phyloP scores from a whole-genome alignment of 1,140 invertebrate species.

The Achatina immaculata region DNA sequence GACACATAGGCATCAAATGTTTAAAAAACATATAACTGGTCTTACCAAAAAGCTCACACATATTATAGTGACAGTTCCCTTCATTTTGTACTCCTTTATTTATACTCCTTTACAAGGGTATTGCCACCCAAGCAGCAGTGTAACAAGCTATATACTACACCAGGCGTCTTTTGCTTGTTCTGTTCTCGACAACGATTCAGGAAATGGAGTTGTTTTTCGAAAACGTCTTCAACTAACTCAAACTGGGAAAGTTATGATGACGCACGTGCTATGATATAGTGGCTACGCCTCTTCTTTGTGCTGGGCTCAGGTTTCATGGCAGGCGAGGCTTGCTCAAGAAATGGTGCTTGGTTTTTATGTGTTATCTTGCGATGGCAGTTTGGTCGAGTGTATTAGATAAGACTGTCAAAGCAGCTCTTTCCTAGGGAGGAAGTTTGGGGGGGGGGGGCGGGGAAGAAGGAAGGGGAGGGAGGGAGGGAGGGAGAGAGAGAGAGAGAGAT shows the following conservation, averaged over 20 bases:
- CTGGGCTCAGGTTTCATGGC: not conserved
- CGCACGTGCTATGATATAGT: not conserved
- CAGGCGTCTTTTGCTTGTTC: no score
- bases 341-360: not conserved
- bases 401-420: not conserved
- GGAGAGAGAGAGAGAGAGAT: conserved; percentile 23
- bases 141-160: no score
- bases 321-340: not conserved
- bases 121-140: no score
- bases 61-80: not conserved
- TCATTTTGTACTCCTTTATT: not conserved
- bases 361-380: not conserved
- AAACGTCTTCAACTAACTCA: not conserved
- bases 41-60: not conserved
- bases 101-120: no score
- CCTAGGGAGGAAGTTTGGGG: not conserved
- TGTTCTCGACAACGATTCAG: no score
- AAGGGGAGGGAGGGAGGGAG: conserved; percentile 14
- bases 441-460: not conserved
- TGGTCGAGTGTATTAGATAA: not conserved
- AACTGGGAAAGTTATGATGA: not conserved
- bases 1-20: no score
- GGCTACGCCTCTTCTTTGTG: not conserved
- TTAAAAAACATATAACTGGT: no score
- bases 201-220: no score